phyloP scores from a whole-genome alignment of 2,888 invertebrate species.

The Lasioglossum marginatum region DNA sequence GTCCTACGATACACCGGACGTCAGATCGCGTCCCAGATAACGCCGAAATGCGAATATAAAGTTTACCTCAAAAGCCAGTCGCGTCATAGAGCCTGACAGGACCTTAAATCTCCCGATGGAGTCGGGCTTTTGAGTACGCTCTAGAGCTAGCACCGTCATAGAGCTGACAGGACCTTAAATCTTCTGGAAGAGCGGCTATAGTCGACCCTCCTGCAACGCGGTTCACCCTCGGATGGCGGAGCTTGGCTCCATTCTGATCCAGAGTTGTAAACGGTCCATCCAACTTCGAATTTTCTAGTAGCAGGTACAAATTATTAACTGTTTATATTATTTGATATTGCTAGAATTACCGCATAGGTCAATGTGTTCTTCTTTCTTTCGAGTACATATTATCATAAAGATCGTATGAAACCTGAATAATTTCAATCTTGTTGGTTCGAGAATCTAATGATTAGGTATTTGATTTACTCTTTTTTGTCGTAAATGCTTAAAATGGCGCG shows the following conservation, averaged over 20 bases:
- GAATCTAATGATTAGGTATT: too few relatives aligned
- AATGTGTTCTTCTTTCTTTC: too few relatives aligned
- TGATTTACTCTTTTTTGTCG: background rate
- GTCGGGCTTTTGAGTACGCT: background rate
- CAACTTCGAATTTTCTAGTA: background rate
- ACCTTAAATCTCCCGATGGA: background rate
- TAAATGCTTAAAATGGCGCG: background rate
- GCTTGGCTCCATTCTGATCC: background rate
- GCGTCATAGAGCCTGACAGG: slow-evolving; percentile 7
- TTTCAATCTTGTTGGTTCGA: too few relatives aligned
- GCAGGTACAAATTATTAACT: background rate
- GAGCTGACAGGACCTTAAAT: background rate
- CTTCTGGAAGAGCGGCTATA: background rate
- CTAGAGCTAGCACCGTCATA: background rate
- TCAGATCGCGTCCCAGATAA: slow-evolving; percentile 55
- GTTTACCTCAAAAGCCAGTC: slow-evolving; percentile 15
- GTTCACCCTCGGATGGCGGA: background rate
- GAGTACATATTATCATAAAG: too few relatives aligned
- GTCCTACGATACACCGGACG: slow-evolving; percentile 53
- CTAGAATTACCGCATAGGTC: too few relatives aligned
- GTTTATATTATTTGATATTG: too few relatives aligned
- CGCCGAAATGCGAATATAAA: slow-evolving; percentile 48
- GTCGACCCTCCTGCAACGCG: background rate
- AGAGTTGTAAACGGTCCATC: background rate
- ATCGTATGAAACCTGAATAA: too few relatives aligned